Conservation (phyloP, 2,113 vertebrate species). For the Potamarius usumacintae region DNA sequence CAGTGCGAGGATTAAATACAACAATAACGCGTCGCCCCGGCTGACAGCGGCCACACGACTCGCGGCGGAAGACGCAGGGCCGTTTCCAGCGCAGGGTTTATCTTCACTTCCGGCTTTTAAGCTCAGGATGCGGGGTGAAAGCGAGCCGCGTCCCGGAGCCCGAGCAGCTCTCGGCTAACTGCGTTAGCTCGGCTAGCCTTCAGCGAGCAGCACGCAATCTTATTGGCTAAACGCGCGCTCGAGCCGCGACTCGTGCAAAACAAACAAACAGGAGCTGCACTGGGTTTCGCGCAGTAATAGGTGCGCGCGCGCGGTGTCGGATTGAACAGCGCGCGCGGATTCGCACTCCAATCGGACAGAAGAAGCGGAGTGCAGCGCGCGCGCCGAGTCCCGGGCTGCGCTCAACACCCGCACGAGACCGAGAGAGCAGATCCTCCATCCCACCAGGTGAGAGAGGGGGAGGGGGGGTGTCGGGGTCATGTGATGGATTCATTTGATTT, state of each 20-base stretch:
- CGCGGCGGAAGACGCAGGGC: slow-evolving; percentile 32
- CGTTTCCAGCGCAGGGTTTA: slow-evolving; percentile 16
- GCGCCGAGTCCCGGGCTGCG: slow-evolving; percentile 9
- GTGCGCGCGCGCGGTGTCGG: neutral
- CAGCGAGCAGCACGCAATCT: slow-evolving; percentile 52
- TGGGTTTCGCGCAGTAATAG: no score
- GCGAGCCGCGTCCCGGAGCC: slow-evolving; percentile 28
- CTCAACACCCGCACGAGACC: slow-evolving; percentile 46
- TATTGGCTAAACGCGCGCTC: slow-evolving; percentile 66
- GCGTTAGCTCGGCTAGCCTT: slow-evolving; percentile 64
- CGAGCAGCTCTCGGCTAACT: slow-evolving; percentile 57
- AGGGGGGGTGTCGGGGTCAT: neutral
- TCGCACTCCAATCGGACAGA: neutral
- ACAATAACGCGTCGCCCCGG: slow-evolving; percentile 52
- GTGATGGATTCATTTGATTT: slow-evolving; percentile 9
- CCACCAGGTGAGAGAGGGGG: neutral
- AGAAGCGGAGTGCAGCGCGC: neutral
- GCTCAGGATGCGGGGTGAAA: slow-evolving; percentile 46
- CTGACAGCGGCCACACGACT: slow-evolving; percentile 56
- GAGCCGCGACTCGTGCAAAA: slow-evolving; percentile 33
- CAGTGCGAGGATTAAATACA: slow-evolving; percentile 65
- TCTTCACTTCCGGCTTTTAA: slow-evolving; percentile 4
- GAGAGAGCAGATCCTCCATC: slow-evolving; percentile 29
- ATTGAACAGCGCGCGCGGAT: neutral
- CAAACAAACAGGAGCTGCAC: neutral